These are phyloP conservation scores for Acholoe squamosa DNA, from an alignment of 2,888 invertebrate genomes.

Conservation along the genomic window DNA sequence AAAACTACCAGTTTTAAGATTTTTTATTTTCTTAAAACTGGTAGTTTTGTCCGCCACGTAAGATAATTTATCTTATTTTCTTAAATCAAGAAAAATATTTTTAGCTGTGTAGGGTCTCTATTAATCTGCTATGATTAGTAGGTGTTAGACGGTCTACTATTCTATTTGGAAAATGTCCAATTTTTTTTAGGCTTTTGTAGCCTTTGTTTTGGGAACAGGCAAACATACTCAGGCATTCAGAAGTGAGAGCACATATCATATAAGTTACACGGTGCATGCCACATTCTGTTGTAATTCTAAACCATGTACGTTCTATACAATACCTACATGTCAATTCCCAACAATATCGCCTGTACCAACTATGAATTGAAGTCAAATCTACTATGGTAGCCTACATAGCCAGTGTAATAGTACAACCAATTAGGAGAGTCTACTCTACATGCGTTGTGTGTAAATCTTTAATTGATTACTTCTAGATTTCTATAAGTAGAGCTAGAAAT, in stretches of 20 bases:
- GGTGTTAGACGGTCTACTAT: neutral
- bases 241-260: neutral
- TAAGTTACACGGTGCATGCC: constrained; percentile 1
- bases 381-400: neutral
- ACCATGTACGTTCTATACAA: neutral
- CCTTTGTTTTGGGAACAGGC: neutral
- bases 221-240: neutral
- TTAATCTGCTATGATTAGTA: too few species aligned
- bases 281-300: neutral
- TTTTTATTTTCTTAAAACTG: too few species aligned
- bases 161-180: too few species aligned
- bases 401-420: neutral
- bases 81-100: too few species aligned
- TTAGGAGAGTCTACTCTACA: neutral
- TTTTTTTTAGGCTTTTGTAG: too few species aligned
- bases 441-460: neutral
- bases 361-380: neutral
- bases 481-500: constrained; percentile 27
- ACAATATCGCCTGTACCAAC: too few species aligned
- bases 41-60: too few species aligned
- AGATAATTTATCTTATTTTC: too few species aligned
- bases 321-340: neutral
- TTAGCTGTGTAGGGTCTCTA: too few species aligned
- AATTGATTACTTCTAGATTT: neutral
- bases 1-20: too few species aligned